Evolutionary conservation across 2,113 vertebrate genomes (phyloP), one percentile per base, ranked within the genome.

Genomic region (Hypocryptadius cinnamomeus): DNA sequence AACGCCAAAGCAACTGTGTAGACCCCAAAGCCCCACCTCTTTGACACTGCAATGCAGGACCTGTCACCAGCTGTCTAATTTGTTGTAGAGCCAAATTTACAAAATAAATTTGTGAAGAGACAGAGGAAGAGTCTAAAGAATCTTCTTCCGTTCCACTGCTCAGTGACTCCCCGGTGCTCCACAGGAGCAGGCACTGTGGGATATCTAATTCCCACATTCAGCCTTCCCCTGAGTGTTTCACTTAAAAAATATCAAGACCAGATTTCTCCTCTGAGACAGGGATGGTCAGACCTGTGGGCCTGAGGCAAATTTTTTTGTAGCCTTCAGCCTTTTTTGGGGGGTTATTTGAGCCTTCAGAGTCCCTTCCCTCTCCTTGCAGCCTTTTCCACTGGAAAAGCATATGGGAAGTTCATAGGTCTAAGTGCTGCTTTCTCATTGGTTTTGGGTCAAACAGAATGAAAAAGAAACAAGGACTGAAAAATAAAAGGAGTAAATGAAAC

Each of bases 401-500:
- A n/a, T 47, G 85, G 44, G 76, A 90, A 94, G 69, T 95, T 96
- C 90, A 90, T 95, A 84, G 93, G 94, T 91, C 87, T 71, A 16
- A 70, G 51, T 59, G 68, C 79, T 93, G n/a, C 60, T 93, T 96
- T 90, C 92, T 80, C 76, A 19, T 53, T 86, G 90, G 56, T 87
- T 89, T 92, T 81, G 76, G 73, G 85, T 94, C 92, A 91, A 95
- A 79, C 20, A 79, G 92, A 94, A 76, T 71, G 89, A 93, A 95
- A 89, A 85, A 92, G 74, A 91, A 96, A 92, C 66, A 90, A 91
- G 57, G 70, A 35, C 69, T 83, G 79, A 89, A 82, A 85, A 95
- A 94, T 61, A 91, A 93, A 93, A 94, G 61, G 79, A 79, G 86
- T 71, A 95, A 90, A 96, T 85, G 76, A 94, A 96, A 91, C 86